Conservation (phyloP, 2,888 invertebrate genomes). For the Drosophila birchii region DNA sequence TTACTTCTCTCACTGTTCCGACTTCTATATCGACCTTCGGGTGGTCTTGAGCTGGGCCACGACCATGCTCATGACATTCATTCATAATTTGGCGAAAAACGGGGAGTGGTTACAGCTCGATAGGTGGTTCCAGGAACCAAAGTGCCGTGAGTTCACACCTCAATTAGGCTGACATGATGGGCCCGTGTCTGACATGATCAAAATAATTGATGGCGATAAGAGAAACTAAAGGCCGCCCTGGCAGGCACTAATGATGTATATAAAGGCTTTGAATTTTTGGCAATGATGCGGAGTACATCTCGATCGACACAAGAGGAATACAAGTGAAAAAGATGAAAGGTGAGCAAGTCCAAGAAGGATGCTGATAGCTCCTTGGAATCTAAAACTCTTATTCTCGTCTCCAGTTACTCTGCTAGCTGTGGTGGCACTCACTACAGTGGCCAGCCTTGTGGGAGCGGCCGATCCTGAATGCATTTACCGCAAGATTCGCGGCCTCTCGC, state of each 20-base stretch:
- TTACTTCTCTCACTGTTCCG: background rate
- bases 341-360: conserved; percentile 27
- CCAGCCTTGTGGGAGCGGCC: conserved; percentile 63
- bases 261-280: conserved; percentile 58
- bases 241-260: conserved; percentile 50
- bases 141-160: conserved; percentile 48
- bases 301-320: conserved; percentile 61
- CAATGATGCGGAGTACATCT: conserved; percentile 64
- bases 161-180: conserved; percentile 68
- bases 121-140: conserved; percentile 60
- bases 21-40: background rate
- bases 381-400: background rate
- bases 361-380: conserved; percentile 1
- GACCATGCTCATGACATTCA: conserved; percentile 37
- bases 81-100: conserved; percentile 35
- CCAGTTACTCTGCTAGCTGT: conserved; percentile 76
- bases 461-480: conserved; percentile 81
- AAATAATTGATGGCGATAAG: conserved; percentile 61
- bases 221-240: conserved; percentile 22
- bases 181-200: conserved; percentile 58
- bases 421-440: conserved; percentile 69
- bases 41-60: conserved; percentile 10
- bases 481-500: conserved; percentile 60
- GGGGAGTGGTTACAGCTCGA: conserved; percentile 51
- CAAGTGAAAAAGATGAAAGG: conserved; percentile 65